Percentiles rank a stretch among this genome's conserved stretches.
phyloP scores from a whole-genome alignment of 2,888 invertebrate genomes.

The Pseudococcus jackbeardsleyi region DNA sequence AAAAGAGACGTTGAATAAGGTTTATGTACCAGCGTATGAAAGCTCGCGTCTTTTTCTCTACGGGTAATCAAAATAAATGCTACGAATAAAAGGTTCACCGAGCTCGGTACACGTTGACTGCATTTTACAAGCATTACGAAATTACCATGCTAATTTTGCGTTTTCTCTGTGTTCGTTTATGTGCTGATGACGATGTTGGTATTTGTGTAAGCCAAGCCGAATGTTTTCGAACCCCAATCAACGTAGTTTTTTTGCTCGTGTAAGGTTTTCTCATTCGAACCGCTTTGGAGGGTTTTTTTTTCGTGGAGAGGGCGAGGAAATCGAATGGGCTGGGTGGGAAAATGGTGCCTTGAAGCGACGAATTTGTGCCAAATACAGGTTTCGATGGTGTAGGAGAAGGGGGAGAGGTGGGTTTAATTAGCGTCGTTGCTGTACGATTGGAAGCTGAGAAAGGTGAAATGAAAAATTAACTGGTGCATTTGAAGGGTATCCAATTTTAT shows the following conservation, averaged over 20 bases:
- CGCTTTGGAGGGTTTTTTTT: neutral
- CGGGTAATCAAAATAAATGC: constrained; percentile 38
- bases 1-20: neutral
- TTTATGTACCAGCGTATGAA: neutral
- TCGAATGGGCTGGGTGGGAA: neutral
- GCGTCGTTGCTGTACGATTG: neutral
- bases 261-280: neutral
- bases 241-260: neutral
- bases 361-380: neutral
- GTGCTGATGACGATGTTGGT: neutral
- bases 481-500: neutral
- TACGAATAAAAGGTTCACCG: constrained; percentile 15
- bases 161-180: neutral
- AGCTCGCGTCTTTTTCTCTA: constrained; percentile 37
- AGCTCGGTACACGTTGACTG: neutral
- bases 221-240: neutral
- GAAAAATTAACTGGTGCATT: neutral
- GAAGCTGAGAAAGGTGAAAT: neutral
- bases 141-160: constrained; percentile 33
- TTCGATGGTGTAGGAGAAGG: neutral
- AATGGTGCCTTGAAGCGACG: neutral
- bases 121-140: constrained; percentile 11
- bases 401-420: neutral
- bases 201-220: neutral
- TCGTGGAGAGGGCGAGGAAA: neutral